Evolutionary conservation across 35 echinoderm and acorn worm species (phyloP).

Genomic region (Chiridota heheva): DNA sequence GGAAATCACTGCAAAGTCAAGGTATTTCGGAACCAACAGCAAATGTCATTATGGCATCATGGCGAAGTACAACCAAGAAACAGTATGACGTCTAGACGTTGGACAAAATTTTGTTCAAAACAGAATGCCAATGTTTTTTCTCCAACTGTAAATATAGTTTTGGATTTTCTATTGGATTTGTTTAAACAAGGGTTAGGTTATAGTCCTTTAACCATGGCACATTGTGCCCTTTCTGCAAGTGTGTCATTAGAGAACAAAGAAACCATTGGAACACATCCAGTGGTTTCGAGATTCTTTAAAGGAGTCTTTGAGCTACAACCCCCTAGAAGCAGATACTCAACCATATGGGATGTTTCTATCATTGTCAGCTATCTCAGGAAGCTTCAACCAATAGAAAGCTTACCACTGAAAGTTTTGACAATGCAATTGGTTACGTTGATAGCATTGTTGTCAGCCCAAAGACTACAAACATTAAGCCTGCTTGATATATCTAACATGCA

Average conservation of each 20-base stretch:
- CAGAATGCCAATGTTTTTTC: background rate
- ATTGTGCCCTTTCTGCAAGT: constrained; percentile 48
- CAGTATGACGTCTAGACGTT: constrained; percentile 23
- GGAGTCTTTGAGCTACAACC: constrained; percentile 59
- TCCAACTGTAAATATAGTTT: constrained; percentile 4
- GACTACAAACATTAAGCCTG: constrained; percentile 12
- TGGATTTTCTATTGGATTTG: constrained; percentile 13
- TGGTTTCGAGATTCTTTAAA: constrained; percentile 56
- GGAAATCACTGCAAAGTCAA: constrained; percentile 37
- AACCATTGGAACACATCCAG: constrained; percentile 45
- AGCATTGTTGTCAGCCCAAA: constrained; percentile 47
- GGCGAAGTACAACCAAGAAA: constrained; percentile 44
- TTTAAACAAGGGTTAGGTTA: constrained; percentile 33
- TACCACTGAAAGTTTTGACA: constrained; percentile 49
- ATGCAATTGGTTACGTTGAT: constrained; percentile 50
- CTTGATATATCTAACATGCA: constrained; percentile 3
- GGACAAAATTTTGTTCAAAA: background rate
- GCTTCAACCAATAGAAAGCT: constrained; percentile 10
- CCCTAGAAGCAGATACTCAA: constrained; percentile 17
- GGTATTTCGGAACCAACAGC: constrained; percentile 45
- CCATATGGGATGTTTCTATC: constrained; percentile 60
- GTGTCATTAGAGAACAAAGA: background rate
- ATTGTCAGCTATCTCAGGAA: constrained; percentile 46
- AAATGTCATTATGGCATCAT: constrained; percentile 52
- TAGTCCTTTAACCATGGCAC: constrained; percentile 51